Conservation (phyloP, 2,888 invertebrate species). For the Arctia plantaginis region DNA sequence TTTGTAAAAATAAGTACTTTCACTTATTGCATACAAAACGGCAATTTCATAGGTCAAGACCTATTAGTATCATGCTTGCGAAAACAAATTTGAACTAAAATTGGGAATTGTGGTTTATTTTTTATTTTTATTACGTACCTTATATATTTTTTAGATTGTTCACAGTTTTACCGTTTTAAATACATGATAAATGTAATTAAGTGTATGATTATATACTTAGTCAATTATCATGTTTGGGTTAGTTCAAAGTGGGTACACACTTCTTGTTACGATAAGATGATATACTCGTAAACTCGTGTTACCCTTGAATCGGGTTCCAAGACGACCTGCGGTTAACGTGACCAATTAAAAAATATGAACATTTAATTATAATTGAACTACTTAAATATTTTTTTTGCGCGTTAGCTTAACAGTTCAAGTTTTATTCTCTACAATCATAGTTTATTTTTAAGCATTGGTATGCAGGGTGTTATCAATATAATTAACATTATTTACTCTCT, state of each 20-base stretch:
- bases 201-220: background rate
- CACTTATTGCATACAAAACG: no score
- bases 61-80: background rate
- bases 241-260: conserved; percentile 6
- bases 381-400: background rate
- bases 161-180: background rate
- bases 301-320: conserved; percentile 31
- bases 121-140: no score
- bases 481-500: background rate
- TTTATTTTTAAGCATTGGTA: background rate
- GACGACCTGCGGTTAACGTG: conserved; percentile 11
- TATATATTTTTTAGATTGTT: background rate
- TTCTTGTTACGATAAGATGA: conserved; percentile 25
- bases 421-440: background rate
- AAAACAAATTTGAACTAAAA: no score
- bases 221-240: conserved; percentile 10
- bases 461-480: background rate
- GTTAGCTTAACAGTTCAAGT: background rate
- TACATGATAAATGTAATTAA: background rate
- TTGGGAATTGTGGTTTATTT: no score
- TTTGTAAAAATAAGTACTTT: no score
- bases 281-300: conserved; percentile 16
- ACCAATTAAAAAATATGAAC: conserved; percentile 9
- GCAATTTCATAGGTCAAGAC: no score
- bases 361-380: background rate